Evolutionary conservation across 2,888 invertebrate genomes (phyloP), one percentile per base, ranked within the genome.

Genomic region (Leptinotarsa peninsularis): DNA sequence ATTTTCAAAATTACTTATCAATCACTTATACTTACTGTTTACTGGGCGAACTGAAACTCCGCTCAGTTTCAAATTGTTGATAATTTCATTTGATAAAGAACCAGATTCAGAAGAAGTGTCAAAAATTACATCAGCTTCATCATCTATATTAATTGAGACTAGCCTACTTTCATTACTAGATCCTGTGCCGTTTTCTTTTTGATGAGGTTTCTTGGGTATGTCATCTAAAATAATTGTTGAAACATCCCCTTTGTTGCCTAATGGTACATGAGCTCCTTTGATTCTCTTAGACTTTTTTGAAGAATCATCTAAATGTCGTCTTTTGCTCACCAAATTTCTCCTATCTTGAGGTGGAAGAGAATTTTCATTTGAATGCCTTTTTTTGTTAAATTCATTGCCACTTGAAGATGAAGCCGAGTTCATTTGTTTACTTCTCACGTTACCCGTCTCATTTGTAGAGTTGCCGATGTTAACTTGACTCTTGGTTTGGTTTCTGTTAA

Each of bases 21-120:
- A 63, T 33, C 63, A 33, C 18, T 63, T 63, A 17, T 33, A 43
- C 63, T 63, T 43, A 43, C 43, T 43, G 43, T 10, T 43, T 10
- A 43, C 43, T 43, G 43, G 43, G 21, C 71, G 70, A 17, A 74
- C 49, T 14, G 71, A 58, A 49, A 74, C 67, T 4, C 71, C 74
- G 58, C 67, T 74, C 18, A 60, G 56, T 18, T 71, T 67, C 21
- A 74, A 70, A 50, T 58, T 74, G 21, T 50, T 66, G 50, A 74
- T 67, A 54, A 74, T 54, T 50, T 67, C 66, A 33, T 56, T 70
- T 33, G 74, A 74, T 54, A 74, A 50, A 13, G 71, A 74, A 60
- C 74, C 67, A 18, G 70, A 67, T 33, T 74, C 74, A 63, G 74
- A 74, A 54, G 50, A 50, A 15, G 74, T 58, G n/a, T 58, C 13